These are phyloP conservation scores for Drosophila sp. DNA, from an alignment of 1,140 invertebrate species.

Conservation along the genomic window DNA sequence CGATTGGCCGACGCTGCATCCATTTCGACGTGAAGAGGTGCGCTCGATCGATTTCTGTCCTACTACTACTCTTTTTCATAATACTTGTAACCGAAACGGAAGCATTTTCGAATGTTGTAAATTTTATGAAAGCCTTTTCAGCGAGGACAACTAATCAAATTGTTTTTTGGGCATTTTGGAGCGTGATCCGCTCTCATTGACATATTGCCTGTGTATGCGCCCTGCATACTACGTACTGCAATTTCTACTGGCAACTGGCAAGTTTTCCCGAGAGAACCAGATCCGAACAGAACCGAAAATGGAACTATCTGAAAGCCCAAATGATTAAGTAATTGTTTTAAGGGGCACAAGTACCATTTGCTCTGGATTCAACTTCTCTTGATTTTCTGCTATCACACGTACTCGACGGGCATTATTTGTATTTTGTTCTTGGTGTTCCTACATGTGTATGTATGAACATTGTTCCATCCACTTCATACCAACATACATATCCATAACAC, in stretches of 20 bases:
- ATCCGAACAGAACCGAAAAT: neutral
- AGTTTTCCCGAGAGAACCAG: neutral
- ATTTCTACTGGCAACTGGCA: neutral
- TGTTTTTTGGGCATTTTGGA: conserved; percentile 43
- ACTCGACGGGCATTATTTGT: conserved; percentile 14
- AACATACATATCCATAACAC: neutral
- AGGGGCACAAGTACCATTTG: conserved; percentile 3
- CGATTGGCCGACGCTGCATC: conserved; percentile 97
- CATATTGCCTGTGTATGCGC: neutral
- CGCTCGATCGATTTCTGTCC: conserved; percentile 30
- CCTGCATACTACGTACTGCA: neutral
- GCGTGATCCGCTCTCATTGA: neutral
- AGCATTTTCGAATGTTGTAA: neutral
- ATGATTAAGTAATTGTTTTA: conserved; percentile 5
- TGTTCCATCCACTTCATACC: conserved; percentile 1
- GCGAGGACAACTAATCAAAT: conserved; percentile 5
- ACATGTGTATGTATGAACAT: conserved; percentile 1
- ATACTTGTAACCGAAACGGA: conserved; percentile 8
- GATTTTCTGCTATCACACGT: conserved; percentile 16
- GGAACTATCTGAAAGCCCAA: conserved; percentile 1
- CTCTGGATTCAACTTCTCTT: neutral
- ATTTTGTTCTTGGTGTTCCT: conserved; percentile 16
- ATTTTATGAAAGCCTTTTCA: conserved; percentile 27
- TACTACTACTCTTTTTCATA: conserved; percentile 16
- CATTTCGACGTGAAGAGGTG: conserved; percentile 86